phyloP scores from a whole-genome alignment of 2,797 vertebrate species.

The Neosilurus mollespiculum region DNA sequence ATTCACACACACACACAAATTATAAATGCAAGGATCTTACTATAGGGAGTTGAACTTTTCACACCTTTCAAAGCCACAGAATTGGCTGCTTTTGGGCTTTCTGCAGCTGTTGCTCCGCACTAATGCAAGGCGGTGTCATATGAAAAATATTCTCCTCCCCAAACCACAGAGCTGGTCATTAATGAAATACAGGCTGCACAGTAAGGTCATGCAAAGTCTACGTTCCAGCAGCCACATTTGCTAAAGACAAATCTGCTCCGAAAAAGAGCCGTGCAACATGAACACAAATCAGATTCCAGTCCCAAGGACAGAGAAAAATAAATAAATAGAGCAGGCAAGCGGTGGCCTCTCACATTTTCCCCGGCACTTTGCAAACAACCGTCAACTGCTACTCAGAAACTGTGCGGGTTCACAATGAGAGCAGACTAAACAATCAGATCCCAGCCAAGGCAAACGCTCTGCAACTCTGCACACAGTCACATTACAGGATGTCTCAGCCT shows the following conservation, averaged over 20 bases:
- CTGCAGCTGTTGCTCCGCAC: conserved; percentile 88
- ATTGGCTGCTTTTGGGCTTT: conserved; percentile 87
- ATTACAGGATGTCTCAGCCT: conserved; percentile 80
- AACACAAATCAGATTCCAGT: conserved; percentile 90
- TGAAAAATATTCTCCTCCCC: conserved; percentile 96
- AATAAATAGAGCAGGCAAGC: conserved; percentile 70
- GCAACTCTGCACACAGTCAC: conserved; percentile 79
- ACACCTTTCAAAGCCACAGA: conserved; percentile 92
- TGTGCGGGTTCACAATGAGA: conserved; percentile 81
- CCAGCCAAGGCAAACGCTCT: conserved; percentile 86
- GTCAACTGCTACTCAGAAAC: conserved; percentile 86
- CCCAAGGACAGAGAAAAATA: conserved; percentile 83
- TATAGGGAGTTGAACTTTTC: conserved; percentile 96
- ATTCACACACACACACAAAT: conserved; percentile 63
- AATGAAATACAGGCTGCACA: conserved; percentile 95
- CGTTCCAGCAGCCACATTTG: conserved; percentile 93
- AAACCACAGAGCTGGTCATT: conserved; percentile 92
- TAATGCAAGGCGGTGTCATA: conserved; percentile 92
- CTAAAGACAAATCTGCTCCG: conserved; percentile 78
- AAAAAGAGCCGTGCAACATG: conserved; percentile 86
- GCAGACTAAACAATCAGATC: conserved; percentile 93
- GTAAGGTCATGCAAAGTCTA: conserved; percentile 97
- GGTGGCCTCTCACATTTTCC: conserved; percentile 80
- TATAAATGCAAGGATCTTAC: conserved; percentile 80
- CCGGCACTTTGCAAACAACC: conserved; percentile 89